A percentile compares a stretch with the other conserved stretches of the same genome.
phyloP scores from a whole-genome alignment of 2,888 invertebrate species.

The Drosophila picticornis region DNA sequence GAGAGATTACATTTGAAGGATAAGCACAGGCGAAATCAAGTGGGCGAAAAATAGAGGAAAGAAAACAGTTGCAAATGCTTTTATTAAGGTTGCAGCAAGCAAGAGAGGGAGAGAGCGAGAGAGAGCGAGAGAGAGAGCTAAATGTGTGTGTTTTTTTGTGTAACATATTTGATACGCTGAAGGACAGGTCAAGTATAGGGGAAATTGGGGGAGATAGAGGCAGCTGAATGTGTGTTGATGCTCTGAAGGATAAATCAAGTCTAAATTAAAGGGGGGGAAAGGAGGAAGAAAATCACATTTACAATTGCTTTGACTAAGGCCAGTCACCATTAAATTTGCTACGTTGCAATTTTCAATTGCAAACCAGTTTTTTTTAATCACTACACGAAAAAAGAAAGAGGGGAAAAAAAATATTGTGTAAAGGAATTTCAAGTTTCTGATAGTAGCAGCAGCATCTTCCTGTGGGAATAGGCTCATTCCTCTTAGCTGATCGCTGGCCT shows the following conservation, averaged over 20 bases:
- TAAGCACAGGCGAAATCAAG: not conserved
- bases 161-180: constrained; percentile 58
- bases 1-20: no score
- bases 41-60: not conserved
- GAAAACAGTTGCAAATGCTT: not conserved
- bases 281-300: constrained; percentile 27
- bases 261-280: constrained; percentile 29
- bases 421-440: constrained; percentile 56
- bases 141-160: constrained; percentile 2
- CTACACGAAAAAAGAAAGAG: constrained; percentile 14
- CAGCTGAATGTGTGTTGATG: constrained; percentile 1
- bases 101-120: not conserved
- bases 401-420: constrained; percentile 27
- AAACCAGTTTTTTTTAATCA: constrained; percentile 70
- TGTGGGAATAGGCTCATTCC: constrained; percentile 54
- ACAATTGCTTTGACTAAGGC: constrained; percentile 61
- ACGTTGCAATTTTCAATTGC: constrained; percentile 48
- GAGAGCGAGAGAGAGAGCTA: not conserved
- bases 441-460: constrained; percentile 49
- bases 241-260: constrained; percentile 60
- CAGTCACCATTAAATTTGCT: constrained; percentile 57
- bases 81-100: not conserved
- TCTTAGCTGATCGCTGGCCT: constrained; percentile 19
- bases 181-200: constrained; percentile 52
- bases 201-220: not conserved